These are phyloP conservation scores for Diorhabda elongata DNA, from an alignment of 1,140 invertebrate genomes.

Conservation along the genomic window DNA sequence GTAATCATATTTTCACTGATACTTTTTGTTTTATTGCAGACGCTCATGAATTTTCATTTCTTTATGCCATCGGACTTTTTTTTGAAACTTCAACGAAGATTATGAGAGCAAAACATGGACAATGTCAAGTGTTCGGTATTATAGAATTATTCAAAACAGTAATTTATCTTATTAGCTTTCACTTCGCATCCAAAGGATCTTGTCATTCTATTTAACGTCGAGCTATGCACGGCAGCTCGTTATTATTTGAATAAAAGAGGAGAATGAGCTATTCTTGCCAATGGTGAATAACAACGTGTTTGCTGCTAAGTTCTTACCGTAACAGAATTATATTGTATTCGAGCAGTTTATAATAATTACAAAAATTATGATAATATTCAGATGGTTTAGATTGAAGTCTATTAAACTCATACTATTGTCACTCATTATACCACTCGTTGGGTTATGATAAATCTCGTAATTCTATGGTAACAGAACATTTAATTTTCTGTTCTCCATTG, in stretches of 20 bases:
- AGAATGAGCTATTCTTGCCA: background rate
- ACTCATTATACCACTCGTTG: too few relatives aligned
- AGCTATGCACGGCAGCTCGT: background rate
- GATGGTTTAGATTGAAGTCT: too few relatives aligned
- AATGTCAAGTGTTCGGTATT: conserved; percentile 30
- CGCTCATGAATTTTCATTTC: background rate
- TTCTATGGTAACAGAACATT: too few relatives aligned
- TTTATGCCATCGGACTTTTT: conserved; percentile 21
- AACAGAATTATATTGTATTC: too few relatives aligned
- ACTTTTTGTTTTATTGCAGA: background rate
- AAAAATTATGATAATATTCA: too few relatives aligned
- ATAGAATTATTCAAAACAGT: conserved; percentile 25
- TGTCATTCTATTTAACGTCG: conserved; percentile 17
- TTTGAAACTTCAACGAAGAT: conserved; percentile 13
- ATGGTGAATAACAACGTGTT: background rate
- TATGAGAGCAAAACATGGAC: conserved; percentile 23
- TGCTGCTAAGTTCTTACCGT: background rate
- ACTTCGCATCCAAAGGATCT: conserved; percentile 20
- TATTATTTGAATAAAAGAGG: background rate
- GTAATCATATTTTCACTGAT: too few relatives aligned
- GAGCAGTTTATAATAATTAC: too few relatives aligned
- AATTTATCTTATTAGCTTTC: conserved; percentile 35
- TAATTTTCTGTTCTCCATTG: too few relatives aligned
- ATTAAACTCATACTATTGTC: too few relatives aligned
- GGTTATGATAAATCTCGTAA: too few relatives aligned